Percentiles rank a stretch among this genome's conserved stretches.
Evolutionary conservation across 2,797 vertebrate genomes (phyloP).

Genomic region (Chromis chromis): DNA sequence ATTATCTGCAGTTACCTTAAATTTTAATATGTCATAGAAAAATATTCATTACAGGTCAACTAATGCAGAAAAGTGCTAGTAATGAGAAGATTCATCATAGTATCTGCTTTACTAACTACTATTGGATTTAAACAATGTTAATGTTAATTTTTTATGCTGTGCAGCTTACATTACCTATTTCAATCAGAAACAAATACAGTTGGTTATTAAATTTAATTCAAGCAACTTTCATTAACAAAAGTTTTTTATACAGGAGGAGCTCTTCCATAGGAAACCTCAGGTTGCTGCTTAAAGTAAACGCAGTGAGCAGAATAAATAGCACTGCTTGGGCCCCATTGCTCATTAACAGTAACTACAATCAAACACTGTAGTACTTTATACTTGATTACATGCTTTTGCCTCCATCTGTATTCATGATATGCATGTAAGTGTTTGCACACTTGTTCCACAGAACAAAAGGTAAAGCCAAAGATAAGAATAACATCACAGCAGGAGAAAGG

Average conservation of each 20-base stretch:
- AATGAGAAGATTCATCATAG: background rate
- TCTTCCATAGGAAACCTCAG: constrained; percentile 16
- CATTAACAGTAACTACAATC: constrained; percentile 44
- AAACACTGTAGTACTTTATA: background rate
- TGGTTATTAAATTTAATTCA: background rate
- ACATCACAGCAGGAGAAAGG: constrained; percentile 55
- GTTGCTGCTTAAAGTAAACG: constrained; percentile 30
- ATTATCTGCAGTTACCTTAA: background rate
- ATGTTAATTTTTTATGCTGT: too few relatives aligned
- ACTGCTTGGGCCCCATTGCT: constrained; percentile 38
- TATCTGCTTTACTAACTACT: background rate
- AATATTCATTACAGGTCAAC: background rate
- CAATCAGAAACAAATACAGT: background rate
- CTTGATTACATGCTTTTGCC: constrained; percentile 7
- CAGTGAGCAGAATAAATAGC: constrained; percentile 37
- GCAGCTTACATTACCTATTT: background rate
- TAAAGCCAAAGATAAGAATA: constrained; percentile 48
- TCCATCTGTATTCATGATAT: constrained; percentile 55
- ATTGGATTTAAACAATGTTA: background rate
- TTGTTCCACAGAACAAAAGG: constrained; percentile 47
- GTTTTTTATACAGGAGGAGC: background rate
- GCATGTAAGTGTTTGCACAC: constrained; percentile 31
- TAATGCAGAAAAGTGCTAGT: background rate
- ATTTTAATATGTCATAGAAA: background rate
- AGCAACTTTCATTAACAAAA: too few relatives aligned